Conservation (phyloP, 1,140 invertebrate genomes). For the Ostrea edulis region DNA sequence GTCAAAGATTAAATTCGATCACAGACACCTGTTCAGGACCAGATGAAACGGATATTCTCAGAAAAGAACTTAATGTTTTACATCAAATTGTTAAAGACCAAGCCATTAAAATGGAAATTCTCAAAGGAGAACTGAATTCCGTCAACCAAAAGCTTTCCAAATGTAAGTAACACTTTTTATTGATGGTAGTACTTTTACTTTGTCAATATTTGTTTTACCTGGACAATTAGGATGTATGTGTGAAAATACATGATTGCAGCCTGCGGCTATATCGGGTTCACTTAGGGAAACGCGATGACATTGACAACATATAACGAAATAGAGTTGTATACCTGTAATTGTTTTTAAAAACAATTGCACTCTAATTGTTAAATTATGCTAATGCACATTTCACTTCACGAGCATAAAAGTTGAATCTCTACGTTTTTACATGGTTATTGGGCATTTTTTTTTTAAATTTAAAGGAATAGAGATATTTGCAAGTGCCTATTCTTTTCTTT, state of each 20-base stretch:
- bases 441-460: no score
- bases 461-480: no score
- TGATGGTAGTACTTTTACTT: background rate
- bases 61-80: slow-evolving; percentile 26
- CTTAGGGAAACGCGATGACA: slow-evolving; percentile 1
- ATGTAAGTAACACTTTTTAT: background rate
- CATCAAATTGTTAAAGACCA: slow-evolving; percentile 25
- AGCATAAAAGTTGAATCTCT: no score
- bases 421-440: no score
- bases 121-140: background rate
- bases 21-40: slow-evolving; percentile 1
- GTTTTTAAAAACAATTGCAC: background rate
- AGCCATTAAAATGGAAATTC: slow-evolving; percentile 17
- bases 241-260: slow-evolving; percentile 20
- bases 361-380: background rate
- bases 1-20: slow-evolving; percentile 6
- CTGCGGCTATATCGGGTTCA: slow-evolving; percentile 2
- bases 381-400: no score
- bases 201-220: background rate
- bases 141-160: background rate
- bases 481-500: no score
- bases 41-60: slow-evolving; percentile 4
- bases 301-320: background rate
- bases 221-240: background rate
- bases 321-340: background rate